Base-by-base conservation (phyloP, 2,113 vertebrate species). In the Dermatemys mawii region DNA sequence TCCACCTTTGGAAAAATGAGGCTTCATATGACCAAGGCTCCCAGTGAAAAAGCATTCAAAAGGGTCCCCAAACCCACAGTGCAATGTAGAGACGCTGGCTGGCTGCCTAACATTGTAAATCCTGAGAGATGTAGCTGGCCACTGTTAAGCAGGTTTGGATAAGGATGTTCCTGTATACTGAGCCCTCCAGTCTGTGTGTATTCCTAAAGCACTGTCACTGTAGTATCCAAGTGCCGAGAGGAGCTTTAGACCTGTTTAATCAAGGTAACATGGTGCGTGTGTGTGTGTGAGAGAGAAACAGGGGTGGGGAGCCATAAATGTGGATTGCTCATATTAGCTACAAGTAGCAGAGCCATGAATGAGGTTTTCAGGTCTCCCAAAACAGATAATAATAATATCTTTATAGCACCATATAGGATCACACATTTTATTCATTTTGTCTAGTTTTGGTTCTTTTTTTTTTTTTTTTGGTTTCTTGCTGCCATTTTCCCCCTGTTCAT, bases 91-190 rank as follows among this genome's bases (percentile, higher is more conserved):
- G 60, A 89, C 55, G 44, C 55, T 41, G 70, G 38, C 21, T 75
- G 9, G 5, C 44, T 76, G 73, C 13, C 11, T 94, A 84, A 89
- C 79, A 53, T 93, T 79, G 83, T 48, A 78, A 85, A 84, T 38
- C 92, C 80, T 82, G 85, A 81, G 87, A 96, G 94, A 93, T 73
- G 53, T 8, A 70, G 57, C 41, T 29, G 17, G 26, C 38, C 82
- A 90, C 91, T 63, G 79, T 95, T 97, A 96, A 90, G 60, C 83
- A 90, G 78, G 14, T 51, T 41, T 50, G 84, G 70, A 92, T 92
- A 96, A 93, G 87, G 35, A 90, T 94, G 24, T 91, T 82, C 78
- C 88, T 76, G 48, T 49, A 67, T 48, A 82, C 55, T 78, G 78
- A 96, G 86, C 51, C 76, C 92, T 38, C 29, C 49, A 78, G 84